phyloP scores from a whole-genome alignment of 2,888 invertebrate genomes.

The Heliconius sara region DNA sequence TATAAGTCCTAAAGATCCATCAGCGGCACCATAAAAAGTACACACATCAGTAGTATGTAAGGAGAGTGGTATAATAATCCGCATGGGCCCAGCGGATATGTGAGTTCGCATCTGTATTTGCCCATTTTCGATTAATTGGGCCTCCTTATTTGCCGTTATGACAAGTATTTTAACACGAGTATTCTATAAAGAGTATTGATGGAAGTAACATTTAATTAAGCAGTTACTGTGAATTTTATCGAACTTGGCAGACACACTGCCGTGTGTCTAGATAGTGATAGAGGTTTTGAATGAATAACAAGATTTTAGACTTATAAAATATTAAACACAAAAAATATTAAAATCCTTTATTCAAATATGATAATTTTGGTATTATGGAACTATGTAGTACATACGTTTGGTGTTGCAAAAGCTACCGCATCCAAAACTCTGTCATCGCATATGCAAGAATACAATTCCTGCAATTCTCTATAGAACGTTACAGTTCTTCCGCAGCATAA shows the following conservation, averaged over 20 bases:
- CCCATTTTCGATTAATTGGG: slow-evolving; percentile 90
- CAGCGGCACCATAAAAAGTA: slow-evolving; percentile 93
- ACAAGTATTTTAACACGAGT: slow-evolving; percentile 87
- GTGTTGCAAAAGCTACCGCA: slow-evolving; percentile 82
- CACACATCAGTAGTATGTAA: slow-evolving; percentile 80
- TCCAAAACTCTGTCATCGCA: slow-evolving; percentile 95
- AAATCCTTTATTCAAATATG: background rate
- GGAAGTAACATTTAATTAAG: background rate
- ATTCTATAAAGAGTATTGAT: slow-evolving; percentile 75
- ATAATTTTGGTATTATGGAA: no score
- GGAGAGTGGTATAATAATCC: slow-evolving; percentile 64
- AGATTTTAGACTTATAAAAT: no score
- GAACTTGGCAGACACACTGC: no score
- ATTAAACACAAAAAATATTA: background rate
- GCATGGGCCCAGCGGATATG: slow-evolving; percentile 68
- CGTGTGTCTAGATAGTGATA: no score
- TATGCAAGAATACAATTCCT: slow-evolving; percentile 93
- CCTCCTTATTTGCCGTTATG: slow-evolving; percentile 92
- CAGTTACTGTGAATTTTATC: background rate
- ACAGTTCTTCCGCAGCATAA: slow-evolving; percentile 92
- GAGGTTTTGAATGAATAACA: no score
- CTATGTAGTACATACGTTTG: slow-evolving; percentile 70
- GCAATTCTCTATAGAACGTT: slow-evolving; percentile 95
- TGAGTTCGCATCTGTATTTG: slow-evolving; percentile 76
- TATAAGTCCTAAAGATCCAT: slow-evolving; percentile 91